A percentile compares a stretch with the other conserved stretches of the same genome.
Conservation (phyloP, 2,888 invertebrate genomes). For the Oscheius onirici region DNA sequence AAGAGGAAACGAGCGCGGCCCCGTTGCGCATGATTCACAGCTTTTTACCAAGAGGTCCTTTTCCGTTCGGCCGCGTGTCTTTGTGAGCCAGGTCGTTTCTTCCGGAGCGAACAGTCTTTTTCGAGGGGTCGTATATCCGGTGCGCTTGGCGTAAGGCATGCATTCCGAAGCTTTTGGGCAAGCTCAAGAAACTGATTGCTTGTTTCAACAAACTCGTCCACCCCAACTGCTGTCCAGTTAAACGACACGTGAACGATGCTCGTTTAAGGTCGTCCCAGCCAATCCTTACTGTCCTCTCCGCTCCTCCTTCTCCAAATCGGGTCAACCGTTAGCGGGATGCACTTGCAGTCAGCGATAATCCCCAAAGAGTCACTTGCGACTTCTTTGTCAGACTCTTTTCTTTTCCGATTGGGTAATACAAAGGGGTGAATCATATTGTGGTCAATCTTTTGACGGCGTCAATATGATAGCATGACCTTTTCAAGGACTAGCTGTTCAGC, state of each 20-base stretch:
- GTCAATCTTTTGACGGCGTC: neutral
- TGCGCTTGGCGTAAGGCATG: no score
- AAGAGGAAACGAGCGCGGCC: neutral
- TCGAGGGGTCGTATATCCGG: no score
- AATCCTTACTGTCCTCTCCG: no score
- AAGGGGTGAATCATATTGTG: neutral
- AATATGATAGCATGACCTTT: neutral
- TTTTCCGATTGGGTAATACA: neutral
- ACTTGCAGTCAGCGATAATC: no score
- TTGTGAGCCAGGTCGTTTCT: conserved; percentile 2
- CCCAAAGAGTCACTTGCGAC: no score
- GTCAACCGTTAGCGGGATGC: conserved; percentile 14
- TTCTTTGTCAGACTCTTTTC: no score
- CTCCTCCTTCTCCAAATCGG: conserved; percentile 4
- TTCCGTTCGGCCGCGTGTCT: neutral
- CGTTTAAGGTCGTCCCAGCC: conserved; percentile 9
- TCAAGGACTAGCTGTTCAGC: neutral
- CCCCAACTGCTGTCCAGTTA: conserved; percentile 16
- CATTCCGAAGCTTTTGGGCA: no score
- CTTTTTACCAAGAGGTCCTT: conserved; percentile 15
- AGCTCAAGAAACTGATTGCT: no score
- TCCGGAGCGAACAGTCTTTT: no score
- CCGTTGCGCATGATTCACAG: conserved; percentile 18
- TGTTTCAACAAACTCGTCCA: no score
- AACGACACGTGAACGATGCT: conserved; percentile 21